Base-by-base conservation (phyloP, 2,113 vertebrate species). In the Aplodontia rufa region DNA sequence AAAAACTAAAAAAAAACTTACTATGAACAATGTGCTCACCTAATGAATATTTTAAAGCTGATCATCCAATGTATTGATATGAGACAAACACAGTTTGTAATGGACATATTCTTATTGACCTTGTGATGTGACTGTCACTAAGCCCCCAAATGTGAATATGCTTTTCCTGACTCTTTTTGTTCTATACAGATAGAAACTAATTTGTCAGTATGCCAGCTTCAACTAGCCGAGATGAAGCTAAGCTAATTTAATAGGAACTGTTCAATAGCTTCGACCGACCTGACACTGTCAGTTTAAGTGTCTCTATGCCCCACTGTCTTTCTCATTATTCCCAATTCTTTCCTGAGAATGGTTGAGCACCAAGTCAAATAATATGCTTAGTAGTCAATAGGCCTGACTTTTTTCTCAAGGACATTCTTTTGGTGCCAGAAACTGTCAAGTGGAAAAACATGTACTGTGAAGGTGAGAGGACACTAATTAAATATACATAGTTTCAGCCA, bases 381-480 rank as follows among this genome's bases (percentile, higher is more conserved):
- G 98, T 97, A 99, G 98, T 99, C 98, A 99, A 99, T 98, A 98
- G 98, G 98, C 98, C 98, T 98, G 97, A 98, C 97, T 98, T 99
- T 96, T 91, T 98, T 99, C 99, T 99, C 99, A 99, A 99, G 99
- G 99, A 99, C 99, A 99, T 99, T 99, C 98, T 98, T 98, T 98
- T 98, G 98, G 99, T 99, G 99, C 99, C 99, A 99, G 99, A 98
- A 99, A 98, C 98, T 99, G 98, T 99, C 99, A 99, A 98, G 98
- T 98, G 98, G 98, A 99, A 98, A 99, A 99, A 99, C 99, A 99
- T 97, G 96, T 98, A 98, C 98, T 97, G 97, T 98, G 99, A 98
- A 99, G 99, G 99, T 99, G 99, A 99, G 98, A 99, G 99, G 99
- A 99, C 98, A 98, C 99, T 99, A 99, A 99, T 99, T 99, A 99